Conservation (phyloP, 2,113 vertebrate species). For the Felis chaus region DNA sequence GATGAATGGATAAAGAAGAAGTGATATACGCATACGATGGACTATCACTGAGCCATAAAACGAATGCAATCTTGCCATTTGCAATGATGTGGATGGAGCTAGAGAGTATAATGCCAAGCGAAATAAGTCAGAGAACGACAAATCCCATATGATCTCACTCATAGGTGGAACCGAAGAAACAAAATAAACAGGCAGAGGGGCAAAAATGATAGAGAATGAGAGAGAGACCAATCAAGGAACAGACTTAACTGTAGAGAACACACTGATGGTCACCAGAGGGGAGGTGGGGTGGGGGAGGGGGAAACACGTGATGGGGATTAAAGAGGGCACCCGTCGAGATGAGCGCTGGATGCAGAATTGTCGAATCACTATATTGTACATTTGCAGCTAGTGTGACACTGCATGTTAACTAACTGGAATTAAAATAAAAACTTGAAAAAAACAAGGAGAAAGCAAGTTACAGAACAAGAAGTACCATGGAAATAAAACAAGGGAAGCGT, state of each 20-base stretch:
- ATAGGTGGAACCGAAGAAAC: neutral
- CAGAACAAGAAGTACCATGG: neutral
- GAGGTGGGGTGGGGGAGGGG: no score
- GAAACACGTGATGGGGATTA: neutral
- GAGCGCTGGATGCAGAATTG: neutral
- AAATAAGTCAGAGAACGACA: neutral
- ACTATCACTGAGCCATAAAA: neutral
- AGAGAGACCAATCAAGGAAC: neutral
- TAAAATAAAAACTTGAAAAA: neutral
- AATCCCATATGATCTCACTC: neutral
- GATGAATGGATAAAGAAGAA: neutral
- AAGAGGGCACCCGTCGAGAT: neutral
- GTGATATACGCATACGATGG: neutral
- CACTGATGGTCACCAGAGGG: neutral
- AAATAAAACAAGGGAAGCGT: neutral
- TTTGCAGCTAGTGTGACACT: neutral
- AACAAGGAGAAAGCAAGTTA: neutral
- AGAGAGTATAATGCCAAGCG: neutral
- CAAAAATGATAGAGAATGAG: no score
- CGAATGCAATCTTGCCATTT: neutral
- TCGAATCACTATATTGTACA: neutral
- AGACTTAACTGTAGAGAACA: neutral
- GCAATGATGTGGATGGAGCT: neutral
- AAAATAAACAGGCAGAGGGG: neutral
- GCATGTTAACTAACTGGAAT: neutral